Percentiles rank a stretch among this genome's conserved stretches.
phyloP scores from a whole-genome alignment of 2,113 vertebrate genomes.

The Eublepharis macularius region DNA sequence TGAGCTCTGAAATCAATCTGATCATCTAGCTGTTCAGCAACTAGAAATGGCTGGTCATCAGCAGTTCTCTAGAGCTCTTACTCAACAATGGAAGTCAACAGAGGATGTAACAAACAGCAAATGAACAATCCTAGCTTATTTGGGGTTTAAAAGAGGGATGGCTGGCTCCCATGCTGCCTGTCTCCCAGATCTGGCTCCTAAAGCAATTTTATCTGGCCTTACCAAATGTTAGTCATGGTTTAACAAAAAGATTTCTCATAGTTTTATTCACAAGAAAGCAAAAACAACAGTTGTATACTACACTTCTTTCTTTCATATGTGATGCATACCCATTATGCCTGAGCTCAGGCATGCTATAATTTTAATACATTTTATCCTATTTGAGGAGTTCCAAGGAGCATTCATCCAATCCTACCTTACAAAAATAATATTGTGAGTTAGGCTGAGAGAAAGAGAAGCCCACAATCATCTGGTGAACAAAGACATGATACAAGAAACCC shows the following conservation, averaged over 20 bases:
- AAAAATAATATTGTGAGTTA: too few relatives aligned
- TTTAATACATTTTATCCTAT: too few relatives aligned
- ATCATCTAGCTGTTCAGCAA: neutral
- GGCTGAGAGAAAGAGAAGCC: too few relatives aligned
- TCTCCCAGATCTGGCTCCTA: neutral
- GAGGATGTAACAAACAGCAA: neutral
- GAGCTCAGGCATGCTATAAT: too few relatives aligned
- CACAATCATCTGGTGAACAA: too few relatives aligned
- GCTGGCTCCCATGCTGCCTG: neutral
- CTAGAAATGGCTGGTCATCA: neutral
- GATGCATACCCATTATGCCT: too few relatives aligned
- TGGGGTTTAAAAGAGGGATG: neutral
- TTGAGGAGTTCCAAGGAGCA: too few relatives aligned
- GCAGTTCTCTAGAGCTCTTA: neutral
- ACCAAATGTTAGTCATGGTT: neutral
- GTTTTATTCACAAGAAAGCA: neutral
- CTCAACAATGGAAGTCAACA: neutral
- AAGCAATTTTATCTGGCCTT: neutral
- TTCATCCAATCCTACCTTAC: too few relatives aligned
- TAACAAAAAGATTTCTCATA: too few relatives aligned
- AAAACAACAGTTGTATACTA: neutral
- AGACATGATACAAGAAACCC: too few relatives aligned
- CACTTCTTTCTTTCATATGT: neutral
- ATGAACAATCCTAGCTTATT: neutral
- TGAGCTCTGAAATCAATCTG: conserved; percentile 23